Evolutionary conservation across 2,888 invertebrate genomes (phyloP), one percentile per base, ranked within the genome.

Genomic region (Liopterus haemorrhoidalis): DNA sequence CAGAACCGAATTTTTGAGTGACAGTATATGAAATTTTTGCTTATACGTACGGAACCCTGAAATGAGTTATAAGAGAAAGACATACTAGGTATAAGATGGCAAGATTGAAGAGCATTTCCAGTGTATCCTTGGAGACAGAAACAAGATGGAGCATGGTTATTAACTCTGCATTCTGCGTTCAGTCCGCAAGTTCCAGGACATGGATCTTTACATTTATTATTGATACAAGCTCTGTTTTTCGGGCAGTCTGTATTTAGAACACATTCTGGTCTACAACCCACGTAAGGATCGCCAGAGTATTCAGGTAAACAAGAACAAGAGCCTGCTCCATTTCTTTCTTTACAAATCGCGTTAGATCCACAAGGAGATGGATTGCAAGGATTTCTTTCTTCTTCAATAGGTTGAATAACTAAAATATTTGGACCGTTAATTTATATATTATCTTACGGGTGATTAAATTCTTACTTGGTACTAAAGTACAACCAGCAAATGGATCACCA

Each of bases 281-380:
- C 79, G 60, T 89, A 88, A 1, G 92, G 91, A 69, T 92, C 89
- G 24, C 92, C 92, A 55, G 81, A 82, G 65, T 88, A 90, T 61
- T 85, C 86, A 8, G 83, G 78, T 43, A 84, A 67, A 62, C 92
- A 92, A 9, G 79, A 75, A 61, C 92, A 92, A 12, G 89, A 83
- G 37, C 88, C 90, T 12, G 85, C 88, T 21, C 82, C 83, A 63
- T 85, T 84, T 55, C 81, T 76, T 67, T 86, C 88, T 61, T 81
- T 85, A 61, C 92, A 93, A 46, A 85, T 59, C 8, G 92, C 81
- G 65, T 91, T 91, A 8, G 85, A 81, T 20, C 91, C 91, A 62
- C 91, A 91, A 2, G 90, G 90, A 21, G 85, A 86, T 22, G 87
- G 88, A 64, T 84, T 82, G 63, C 91, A 91, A 11, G 90, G 90